Evolutionary conservation across 2,113 vertebrate species (phyloP), one percentile per base, ranked within the genome.

Genomic region (Eurypyga helias): DNA sequence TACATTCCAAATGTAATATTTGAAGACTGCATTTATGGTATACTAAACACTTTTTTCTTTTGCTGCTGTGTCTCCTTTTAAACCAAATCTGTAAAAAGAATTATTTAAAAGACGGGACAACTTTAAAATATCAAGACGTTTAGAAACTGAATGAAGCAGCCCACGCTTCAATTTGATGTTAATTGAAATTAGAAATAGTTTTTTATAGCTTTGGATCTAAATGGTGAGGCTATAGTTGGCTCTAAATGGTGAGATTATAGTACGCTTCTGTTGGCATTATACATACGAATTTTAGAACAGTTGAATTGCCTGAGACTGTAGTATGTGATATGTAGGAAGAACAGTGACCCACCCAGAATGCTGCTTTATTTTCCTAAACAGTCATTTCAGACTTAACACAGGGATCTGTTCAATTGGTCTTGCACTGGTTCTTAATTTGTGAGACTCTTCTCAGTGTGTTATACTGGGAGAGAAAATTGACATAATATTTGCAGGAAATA

Each of bases 391-490:
- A n/a, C 10, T 52, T 85, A 16, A n/a, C 28, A 13, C 4, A 2
- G n/a, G 17, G 16, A 33, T 72, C 52, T 82, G 16, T 81, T 87
- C 31, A 55, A 0, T 21, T 81, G 25, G 24, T 81, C 17, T 89
- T 85, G 11, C 20, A 7, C 11, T 46, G 54, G 2, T 33, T 88
- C 57, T 87, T 60, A 66, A 29, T 75, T 62, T 51, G 52, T 49
- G 60, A 20, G 36, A 34, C 29, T 92, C 61, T 46, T 67, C 36
- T 5, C 17, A 41, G 1, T 29, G 25, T 36, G 2, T 62, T 55
- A 4, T 5, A 13, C 34, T 76, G 49, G 34, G 17, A 51, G 51
- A 80, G 52, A 76, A 33, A 0, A 0, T 71, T 34, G 24, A n/a
- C 86, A 36, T 91, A 69, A 80, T 25, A 33, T 21, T 46, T 52